phyloP scores from a whole-genome alignment of 2,888 invertebrate species.

The Drymonia ruficornis region DNA sequence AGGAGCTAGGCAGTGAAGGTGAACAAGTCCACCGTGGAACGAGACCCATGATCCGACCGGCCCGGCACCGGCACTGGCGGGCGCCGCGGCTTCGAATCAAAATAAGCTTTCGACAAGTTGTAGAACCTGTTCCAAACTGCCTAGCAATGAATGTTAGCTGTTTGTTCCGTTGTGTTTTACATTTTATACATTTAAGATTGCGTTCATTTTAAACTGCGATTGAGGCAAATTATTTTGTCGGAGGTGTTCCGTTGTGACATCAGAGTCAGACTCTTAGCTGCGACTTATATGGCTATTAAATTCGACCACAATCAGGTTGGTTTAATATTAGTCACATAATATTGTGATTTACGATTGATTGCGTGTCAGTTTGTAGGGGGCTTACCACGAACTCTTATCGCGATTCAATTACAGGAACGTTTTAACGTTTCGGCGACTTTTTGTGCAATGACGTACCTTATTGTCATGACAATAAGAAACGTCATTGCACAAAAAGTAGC shows the following conservation, averaged over 20 bases:
- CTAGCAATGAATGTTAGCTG: conserved; percentile 4
- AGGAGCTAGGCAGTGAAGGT: conserved; percentile 4
- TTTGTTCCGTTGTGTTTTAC: not conserved
- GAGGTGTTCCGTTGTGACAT: not conserved
- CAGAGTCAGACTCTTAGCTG: not conserved
- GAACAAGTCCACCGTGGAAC: not conserved
- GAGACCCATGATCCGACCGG: not conserved
- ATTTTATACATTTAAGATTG: not conserved
- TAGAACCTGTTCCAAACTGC: conserved; percentile 6
- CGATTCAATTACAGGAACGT: too few relatives aligned
- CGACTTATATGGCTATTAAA: too few relatives aligned
- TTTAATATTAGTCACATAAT: too few relatives aligned
- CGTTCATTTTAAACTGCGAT: not conserved
- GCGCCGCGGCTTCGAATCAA: not conserved
- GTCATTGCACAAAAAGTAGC: too few relatives aligned
- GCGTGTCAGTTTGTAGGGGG: not conserved
- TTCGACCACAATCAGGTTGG: too few relatives aligned
- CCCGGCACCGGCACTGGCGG: not conserved
- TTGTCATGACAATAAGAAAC: too few relatives aligned
- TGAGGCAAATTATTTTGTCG: not conserved
- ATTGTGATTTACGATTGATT: not conserved
- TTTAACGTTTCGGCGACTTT: too few relatives aligned
- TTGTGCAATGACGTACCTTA: too few relatives aligned
- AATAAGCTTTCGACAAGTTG: conserved; percentile 4
- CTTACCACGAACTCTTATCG: too few relatives aligned